Evolutionary conservation across 2,888 invertebrate genomes (phyloP), one percentile per base, ranked within the genome.

Genomic region (Agrochola lychnidis): DNA sequence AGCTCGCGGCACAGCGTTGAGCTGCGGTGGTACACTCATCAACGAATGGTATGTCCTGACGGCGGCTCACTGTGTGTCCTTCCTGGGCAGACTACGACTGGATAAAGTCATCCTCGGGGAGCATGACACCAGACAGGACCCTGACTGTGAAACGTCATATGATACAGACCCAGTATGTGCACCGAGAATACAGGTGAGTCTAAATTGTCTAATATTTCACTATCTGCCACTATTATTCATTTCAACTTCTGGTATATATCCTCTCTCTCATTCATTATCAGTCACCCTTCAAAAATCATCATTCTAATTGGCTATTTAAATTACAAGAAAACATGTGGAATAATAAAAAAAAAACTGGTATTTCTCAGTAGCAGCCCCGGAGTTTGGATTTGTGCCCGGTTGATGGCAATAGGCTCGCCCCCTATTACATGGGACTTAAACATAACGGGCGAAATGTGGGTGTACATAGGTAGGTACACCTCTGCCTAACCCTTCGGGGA

Each of bases 101-200:
- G 89, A 94, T 12, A 96, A 97, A 1, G 97, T 97, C 6, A 93
- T 98, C n/a, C 93, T 98, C 4, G 98, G 98, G 0, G 98, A 98
- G 76, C 97, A 98, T 84, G 96, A 97, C 86, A 89, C 96, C 64
- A 91, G 90, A 67, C 93, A 92, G 0, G 93, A 94, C 73, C 93
- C 92, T 14, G 95, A 97, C 89, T 96, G 97, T 90, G 92, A 94
- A 89, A 71, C 94, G 86, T 78, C 90, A 70, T 85, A 93, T 78
- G 88, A 97, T 93, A 87, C 84, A n/a, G 79, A 89, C 56, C 77
- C 36, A 19, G 68, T 19, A 57, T 95, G 95, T 79, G 95, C 95
- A 1, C 93, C 94, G 0, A 90, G 68, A 63, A 85, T 91, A 30
- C 84, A 88, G 88, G 95, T 95, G 81, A 90, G n/a, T 16, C 1